Base-by-base conservation (phyloP, 2,113 vertebrate species). In the Chascanopsetta lugubris region DNA sequence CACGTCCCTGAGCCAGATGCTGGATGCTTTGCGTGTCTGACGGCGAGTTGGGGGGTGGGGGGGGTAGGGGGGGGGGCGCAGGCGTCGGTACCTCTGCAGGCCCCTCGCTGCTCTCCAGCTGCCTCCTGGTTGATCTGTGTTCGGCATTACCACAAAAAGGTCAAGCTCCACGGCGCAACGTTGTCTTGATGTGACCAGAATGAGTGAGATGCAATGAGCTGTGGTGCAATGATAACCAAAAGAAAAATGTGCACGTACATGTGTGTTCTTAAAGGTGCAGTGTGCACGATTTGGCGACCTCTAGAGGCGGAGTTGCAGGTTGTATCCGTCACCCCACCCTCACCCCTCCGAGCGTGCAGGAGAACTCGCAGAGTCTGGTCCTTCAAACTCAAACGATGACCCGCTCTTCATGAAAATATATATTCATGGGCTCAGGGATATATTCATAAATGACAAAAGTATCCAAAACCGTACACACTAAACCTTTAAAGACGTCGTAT, bases 191-290 rank as follows among this genome's bases (percentile, higher is more conserved):
- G 40, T 24, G 18, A 46, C 50, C 12, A 61, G 15, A 10, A 21
- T 18, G 36, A 62, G 30, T 51, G 65, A 69, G 60, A n/a, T n/a
- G n/a, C n/a, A n/a, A n/a, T n/a, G n/a, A n/a, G 24, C 22, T 34
- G 8, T 15, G 24, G 21, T 60, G 6, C 30, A 13, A 43, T 45
- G 20, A 15, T n/a, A 0, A 65, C 60, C 27, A 6, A 43, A 7
- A 18, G n/a, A 18, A 42, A 42, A 6, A n/a, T n/a, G n/a, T n/a
- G n/a, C n/a, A n/a, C n/a, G n/a, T n/a, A 8, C 48, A 29, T n/a
- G 34, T 40, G 17, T n/a, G n/a, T n/a, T n/a, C n/a, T n/a, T n/a
- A n/a, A n/a, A n/a, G n/a, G n/a, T n/a, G n/a, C n/a, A n/a, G n/a
- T n/a, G n/a, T n/a, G n/a, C n/a, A n/a, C n/a, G n/a, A n/a, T n/a